A percentile compares a stretch with the other conserved stretches of the same genome.
These are phyloP conservation scores for Aradophagus sp. DNA, from an alignment of 1,140 invertebrate species.

Conservation along the genomic window DNA sequence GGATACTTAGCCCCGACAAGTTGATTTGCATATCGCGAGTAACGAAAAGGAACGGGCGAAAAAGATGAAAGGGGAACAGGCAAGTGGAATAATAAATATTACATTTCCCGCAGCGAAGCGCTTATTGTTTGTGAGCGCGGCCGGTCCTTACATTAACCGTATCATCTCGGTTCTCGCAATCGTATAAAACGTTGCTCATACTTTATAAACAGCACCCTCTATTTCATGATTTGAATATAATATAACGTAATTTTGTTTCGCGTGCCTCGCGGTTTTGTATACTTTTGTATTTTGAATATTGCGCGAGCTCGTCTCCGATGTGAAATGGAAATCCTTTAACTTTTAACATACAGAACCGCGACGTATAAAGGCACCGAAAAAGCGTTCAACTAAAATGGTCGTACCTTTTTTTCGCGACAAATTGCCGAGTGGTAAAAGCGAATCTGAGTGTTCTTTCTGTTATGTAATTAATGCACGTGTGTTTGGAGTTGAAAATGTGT, in stretches of 20 bases:
- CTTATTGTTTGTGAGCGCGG: conserved; percentile 37
- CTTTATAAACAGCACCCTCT: conserved; percentile 32
- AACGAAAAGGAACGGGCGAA: too few species aligned
- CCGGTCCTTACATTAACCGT: conserved; percentile 31
- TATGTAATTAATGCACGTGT: too few species aligned
- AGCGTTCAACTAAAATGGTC: too few species aligned
- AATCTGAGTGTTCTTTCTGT: too few species aligned
- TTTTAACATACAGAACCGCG: conserved; percentile 21
- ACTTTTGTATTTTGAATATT: conserved; percentile 21
- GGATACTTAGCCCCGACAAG: too few species aligned
- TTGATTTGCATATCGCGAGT: conserved; percentile 10
- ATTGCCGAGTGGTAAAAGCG: too few species aligned
- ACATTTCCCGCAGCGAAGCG: conserved; percentile 18
- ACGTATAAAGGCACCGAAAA: too few species aligned
- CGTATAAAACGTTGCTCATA: conserved; percentile 22
- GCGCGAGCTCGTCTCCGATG: not conserved
- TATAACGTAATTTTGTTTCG: conserved; percentile 26
- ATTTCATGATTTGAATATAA: conserved; percentile 30
- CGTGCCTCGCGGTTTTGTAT: not conserved
- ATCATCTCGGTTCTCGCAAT: conserved; percentile 25
- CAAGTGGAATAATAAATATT: conserved; percentile 26
- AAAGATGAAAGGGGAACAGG: conserved; percentile 6
- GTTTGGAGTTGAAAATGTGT: too few species aligned
- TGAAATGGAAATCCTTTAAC: conserved; percentile 26
- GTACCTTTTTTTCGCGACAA: too few species aligned